Percentiles rank a stretch among this genome's conserved stretches.
Conservation (phyloP, 2,888 invertebrate genomes). For the Chrysolina haemoptera region DNA sequence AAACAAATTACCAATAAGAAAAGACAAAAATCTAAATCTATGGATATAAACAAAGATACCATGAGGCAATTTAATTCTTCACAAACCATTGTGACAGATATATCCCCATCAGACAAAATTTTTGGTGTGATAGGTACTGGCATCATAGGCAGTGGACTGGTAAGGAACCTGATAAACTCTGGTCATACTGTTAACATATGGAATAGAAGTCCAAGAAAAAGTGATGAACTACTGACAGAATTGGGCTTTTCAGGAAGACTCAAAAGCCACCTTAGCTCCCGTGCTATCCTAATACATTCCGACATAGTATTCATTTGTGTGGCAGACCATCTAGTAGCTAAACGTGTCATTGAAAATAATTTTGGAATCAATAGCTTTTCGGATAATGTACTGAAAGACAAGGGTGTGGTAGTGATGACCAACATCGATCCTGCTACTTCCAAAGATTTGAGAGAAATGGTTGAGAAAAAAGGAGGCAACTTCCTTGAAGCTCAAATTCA, state of each 20-base stretch:
- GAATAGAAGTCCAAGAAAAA: conserved; percentile 80
- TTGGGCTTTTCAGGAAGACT: conserved; percentile 64
- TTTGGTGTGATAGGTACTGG: conserved; percentile 78
- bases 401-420: conserved; percentile 94
- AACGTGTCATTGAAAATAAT: conserved; percentile 95
- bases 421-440: conserved; percentile 95
- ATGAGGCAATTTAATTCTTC: neutral
- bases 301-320: conserved; percentile 97
- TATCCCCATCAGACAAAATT: neutral
- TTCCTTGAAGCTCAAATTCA: conserved; percentile 94
- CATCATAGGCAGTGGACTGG: conserved; percentile 95
- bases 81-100: neutral
- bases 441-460: conserved; percentile 91
- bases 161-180: conserved; percentile 93
- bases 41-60: neutral
- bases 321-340: conserved; percentile 92
- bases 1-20: conserved; percentile 12
- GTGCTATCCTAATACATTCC: conserved; percentile 90
- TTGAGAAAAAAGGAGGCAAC: conserved; percentile 89
- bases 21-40: conserved; percentile 18
- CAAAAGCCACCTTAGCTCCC: conserved; percentile 87
- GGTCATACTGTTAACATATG: conserved; percentile 95
- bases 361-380: conserved; percentile 88
- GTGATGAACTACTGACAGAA: conserved; percentile 44
- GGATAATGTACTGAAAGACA: conserved; percentile 80